Evolutionary conservation across 2,797 vertebrate genomes (phyloP).

Genomic region (Thunnus albacares): DNA sequence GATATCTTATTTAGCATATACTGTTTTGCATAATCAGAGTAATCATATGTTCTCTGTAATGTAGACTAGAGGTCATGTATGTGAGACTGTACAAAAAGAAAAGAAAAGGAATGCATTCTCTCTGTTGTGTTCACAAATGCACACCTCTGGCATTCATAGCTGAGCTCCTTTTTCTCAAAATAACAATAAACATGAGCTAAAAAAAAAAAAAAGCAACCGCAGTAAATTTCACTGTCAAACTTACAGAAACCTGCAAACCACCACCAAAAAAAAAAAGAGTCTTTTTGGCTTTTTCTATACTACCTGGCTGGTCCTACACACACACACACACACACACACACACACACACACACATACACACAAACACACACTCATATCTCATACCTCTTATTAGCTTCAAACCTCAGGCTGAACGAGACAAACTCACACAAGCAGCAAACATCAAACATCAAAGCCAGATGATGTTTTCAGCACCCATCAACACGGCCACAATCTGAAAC

Average conservation of each 20-base stretch:
- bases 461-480: conserved; percentile 59
- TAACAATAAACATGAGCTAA: conserved; percentile 1
- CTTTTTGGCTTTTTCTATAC: neutral
- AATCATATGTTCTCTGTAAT: neutral
- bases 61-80: neutral
- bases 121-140: neutral
- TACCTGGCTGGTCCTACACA: neutral
- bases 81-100: neutral
- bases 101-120: neutral
- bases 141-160: neutral
- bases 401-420: conserved; percentile 53
- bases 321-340: neutral
- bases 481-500: conserved; percentile 47
- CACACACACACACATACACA: neutral
- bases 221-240: conserved; percentile 37
- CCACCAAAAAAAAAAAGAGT: neutral
- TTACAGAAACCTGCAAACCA: conserved; percentile 36
- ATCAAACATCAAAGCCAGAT: conserved; percentile 58
- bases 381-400: conserved; percentile 51
- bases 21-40: too few species aligned
- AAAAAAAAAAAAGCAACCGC: neutral
- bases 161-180: conserved; percentile 15
- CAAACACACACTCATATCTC: conserved; percentile 10
- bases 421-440: conserved; percentile 58
- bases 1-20: neutral